phyloP scores from a whole-genome alignment of 2,888 invertebrate species.

The Eristalinus aeneus region DNA sequence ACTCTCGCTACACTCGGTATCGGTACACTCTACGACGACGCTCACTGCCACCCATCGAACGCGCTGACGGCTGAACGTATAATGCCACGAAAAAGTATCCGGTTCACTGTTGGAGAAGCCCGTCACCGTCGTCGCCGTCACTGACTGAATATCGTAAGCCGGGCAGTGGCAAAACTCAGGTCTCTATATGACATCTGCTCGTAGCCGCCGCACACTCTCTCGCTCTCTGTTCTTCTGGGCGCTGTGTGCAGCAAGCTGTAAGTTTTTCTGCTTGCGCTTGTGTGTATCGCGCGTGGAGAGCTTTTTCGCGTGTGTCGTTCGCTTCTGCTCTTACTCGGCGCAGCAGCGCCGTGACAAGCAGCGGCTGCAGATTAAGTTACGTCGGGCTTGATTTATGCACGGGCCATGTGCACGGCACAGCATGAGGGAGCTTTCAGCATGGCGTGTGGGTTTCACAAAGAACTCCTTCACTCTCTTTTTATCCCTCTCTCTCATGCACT shows the following conservation, averaged over 20 bases:
- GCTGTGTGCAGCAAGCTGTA: no score
- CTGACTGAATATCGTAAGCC: slow-evolving; percentile 32
- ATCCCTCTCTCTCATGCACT: neutral
- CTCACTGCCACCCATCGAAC: slow-evolving; percentile 57
- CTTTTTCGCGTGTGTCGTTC: slow-evolving; percentile 9
- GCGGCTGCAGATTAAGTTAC: slow-evolving; percentile 19
- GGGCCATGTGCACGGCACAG: slow-evolving; percentile 23
- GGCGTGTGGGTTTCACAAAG: slow-evolving; percentile 7
- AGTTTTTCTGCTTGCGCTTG: neutral
- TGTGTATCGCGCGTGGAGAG: slow-evolving; percentile 24
- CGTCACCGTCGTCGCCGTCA: slow-evolving; percentile 13
- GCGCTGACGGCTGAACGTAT: slow-evolving; percentile 66
- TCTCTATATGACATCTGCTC: slow-evolving; percentile 18
- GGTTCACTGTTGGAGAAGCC: slow-evolving; percentile 41
- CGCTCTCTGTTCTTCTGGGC: neutral
- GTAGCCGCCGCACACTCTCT: neutral
- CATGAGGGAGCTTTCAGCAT: slow-evolving; percentile 19
- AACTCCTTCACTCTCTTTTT: slow-evolving; percentile 20
- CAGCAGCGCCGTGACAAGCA: neutral
- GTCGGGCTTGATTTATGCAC: slow-evolving; percentile 25
- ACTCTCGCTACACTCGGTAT: slow-evolving; percentile 40
- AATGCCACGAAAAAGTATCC: slow-evolving; percentile 62
- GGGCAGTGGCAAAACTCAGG: slow-evolving; percentile 27
- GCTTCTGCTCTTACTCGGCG: neutral
- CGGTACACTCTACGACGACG: neutral